Evolutionary conservation across 2,797 vertebrate genomes (phyloP), one percentile per base, ranked within the genome.

Genomic region (Halcyon smyrnensis): DNA sequence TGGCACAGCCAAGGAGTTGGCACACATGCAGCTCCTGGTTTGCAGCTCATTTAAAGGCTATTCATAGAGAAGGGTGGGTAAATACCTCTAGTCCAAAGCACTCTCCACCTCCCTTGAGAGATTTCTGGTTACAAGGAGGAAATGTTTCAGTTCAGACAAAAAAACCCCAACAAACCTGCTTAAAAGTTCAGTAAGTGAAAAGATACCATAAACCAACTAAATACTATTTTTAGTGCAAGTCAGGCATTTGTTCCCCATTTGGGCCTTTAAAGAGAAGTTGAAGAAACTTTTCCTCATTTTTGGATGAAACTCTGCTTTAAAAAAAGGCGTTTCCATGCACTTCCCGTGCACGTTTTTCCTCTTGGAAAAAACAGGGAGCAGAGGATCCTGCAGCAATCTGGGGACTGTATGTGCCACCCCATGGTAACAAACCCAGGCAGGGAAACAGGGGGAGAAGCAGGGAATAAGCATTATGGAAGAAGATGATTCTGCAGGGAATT

Each of bases 401-500:
- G 67, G 14, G 1, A 39, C 45, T 19, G 1, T 15, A 37, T 50
- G 53, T 73, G 88, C 75, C 85, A 80, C 68, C 78, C 60, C 57
- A 8, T 2, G n/a, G 87, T 84, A 90, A 79, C 56, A 83, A 90
- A 83, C 60, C 57, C 69, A 89, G 87, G 48, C 57, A 60, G 77
- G 86, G 64, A 80, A 12, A 4, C 4, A 28, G 51, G 21, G 64
- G 64, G 57, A 50, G 50, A 94, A 34, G 8, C 11, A 17, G 32
- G 79, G 65, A 95, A 83, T 9, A 45, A 91, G 32, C 50, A 46
- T 87, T 91, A 43, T 84, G 79, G 92, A 88, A 92, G 93, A 51
- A 67, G 74, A 76, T 39, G 70, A 59, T 81, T 92, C 89, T 79
- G 83, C 82, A 79, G n/a, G 60, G 87, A 95, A 95, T 95, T 95